Base-by-base conservation (phyloP, 1,140 invertebrate genomes). In the Bursaphelenchus mucronatus region DNA sequence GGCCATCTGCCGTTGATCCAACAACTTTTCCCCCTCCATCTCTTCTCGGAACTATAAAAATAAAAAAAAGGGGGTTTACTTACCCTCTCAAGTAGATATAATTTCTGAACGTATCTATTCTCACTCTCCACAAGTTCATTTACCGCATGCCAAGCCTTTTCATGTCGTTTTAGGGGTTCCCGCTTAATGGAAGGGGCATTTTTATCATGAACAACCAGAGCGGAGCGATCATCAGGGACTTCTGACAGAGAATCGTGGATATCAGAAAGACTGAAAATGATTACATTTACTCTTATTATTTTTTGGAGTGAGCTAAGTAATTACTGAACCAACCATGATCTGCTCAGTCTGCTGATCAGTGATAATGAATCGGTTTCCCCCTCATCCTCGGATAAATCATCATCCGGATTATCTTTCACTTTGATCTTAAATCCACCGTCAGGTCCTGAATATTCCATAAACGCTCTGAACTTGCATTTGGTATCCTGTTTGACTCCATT, bases 111-210 rank as follows among this genome's bases (percentile, higher is more conserved):
- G 64, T 74, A 74, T 51, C 71, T 44, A 8, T 51, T 58, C 41
- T 74, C 71, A 39, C 67, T 71, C 45, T 76, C 74, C n/a, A 76
- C 71, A 39, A 74, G 63, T 68, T 74, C 71, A 41, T 75, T 74
- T 8, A 74, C 71, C 8, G 71, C 74, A 53, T 74, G 71, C 70
- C 75, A 74, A 11, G 71, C 71, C 54, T 68, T 58, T 21, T 66
- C 54, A 17, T 46, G 46, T 39, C 74, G 45, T 51, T 71, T 71
- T 15, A 64, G 56, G 46, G 69, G 45, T 44, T 63, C 63, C 13
- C 30, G n/a, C 30, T 43, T 58, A 49, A 70, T 52, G n/a, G 19
- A 19, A 21, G 40, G 21, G 49, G 68, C 43, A 41, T 8, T 41
- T 30, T 55, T 30, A 30, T 54, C 43, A 49, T 51, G 43, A 41